A percentile compares a stretch with the other conserved stretches of the same genome.
These are phyloP conservation scores for Calidris pygmaea DNA, from an alignment of 2,113 vertebrate genomes.

Conservation along the genomic window DNA sequence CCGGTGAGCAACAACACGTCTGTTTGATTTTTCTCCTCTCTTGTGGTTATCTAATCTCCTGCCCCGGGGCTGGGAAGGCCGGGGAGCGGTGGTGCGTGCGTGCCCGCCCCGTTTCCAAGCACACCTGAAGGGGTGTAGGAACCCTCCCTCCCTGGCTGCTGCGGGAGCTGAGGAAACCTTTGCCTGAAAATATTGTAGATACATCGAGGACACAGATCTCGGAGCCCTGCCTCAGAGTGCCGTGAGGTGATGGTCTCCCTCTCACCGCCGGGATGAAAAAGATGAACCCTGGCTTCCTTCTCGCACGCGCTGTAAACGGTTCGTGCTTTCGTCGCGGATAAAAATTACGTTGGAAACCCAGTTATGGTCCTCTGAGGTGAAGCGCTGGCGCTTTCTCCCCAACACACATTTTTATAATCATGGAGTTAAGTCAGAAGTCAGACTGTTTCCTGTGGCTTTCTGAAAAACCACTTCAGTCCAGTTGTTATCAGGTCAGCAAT, in stretches of 20 bases:
- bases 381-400: neutral
- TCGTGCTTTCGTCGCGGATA: neutral
- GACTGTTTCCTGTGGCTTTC: neutral
- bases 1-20: fast-evolving
- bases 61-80: neutral
- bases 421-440: neutral
- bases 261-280: neutral
- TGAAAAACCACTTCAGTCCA: neutral
- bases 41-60: neutral
- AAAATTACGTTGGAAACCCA: neutral
- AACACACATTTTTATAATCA: neutral
- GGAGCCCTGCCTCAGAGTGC: neutral
- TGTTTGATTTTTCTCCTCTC: neutral
- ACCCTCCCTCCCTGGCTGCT: neutral
- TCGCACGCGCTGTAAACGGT: fast-evolving
- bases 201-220: neutral
- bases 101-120: neutral
- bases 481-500: neutral
- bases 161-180: neutral
- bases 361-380: neutral
- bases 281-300: neutral
- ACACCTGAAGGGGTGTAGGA: neutral
- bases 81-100: neutral
- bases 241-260: neutral
- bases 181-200: neutral